Evolutionary conservation across 2,113 vertebrate species (phyloP).

Genomic region (Uria lomvia): DNA sequence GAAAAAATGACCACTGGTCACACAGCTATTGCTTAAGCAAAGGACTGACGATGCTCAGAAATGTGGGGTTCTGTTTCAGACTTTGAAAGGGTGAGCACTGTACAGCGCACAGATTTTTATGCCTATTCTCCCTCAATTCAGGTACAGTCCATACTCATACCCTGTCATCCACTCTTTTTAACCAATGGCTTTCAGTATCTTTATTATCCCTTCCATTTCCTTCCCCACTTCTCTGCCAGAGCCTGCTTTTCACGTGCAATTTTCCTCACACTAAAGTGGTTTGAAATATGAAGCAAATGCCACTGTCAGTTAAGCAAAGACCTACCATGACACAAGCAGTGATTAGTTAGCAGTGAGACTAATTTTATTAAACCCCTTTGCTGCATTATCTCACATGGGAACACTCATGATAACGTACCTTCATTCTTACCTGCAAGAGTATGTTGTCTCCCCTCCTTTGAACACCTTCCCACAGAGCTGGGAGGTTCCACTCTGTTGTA

Average conservation of each 20-base stretch:
- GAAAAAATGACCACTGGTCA: not conserved
- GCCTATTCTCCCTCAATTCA: not conserved
- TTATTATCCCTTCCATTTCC: not conserved
- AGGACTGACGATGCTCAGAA: not conserved
- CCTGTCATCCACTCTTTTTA: not conserved
- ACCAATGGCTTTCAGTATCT: not conserved
- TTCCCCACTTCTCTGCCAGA: not conserved
- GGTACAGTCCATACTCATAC: not conserved
- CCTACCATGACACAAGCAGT: not conserved
- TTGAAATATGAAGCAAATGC: not conserved
- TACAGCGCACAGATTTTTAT: not conserved
- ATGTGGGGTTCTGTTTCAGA: not conserved
- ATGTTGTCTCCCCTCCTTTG: constrained; percentile 95
- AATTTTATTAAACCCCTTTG: not conserved
- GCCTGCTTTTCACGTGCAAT: not conserved
- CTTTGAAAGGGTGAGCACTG: not conserved
- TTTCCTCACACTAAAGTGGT: not conserved
- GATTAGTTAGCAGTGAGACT: not conserved
- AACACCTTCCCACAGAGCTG: constrained; percentile 96
- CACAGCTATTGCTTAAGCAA: not conserved
- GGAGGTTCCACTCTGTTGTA: constrained; percentile 84
- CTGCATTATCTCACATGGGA: not conserved
- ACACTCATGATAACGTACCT: not conserved
- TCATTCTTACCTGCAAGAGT: constrained; percentile 91
- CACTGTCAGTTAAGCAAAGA: not conserved